Evolutionary conservation across 1,140 invertebrate genomes (phyloP).

Genomic region (Berghia stephanieae): DNA sequence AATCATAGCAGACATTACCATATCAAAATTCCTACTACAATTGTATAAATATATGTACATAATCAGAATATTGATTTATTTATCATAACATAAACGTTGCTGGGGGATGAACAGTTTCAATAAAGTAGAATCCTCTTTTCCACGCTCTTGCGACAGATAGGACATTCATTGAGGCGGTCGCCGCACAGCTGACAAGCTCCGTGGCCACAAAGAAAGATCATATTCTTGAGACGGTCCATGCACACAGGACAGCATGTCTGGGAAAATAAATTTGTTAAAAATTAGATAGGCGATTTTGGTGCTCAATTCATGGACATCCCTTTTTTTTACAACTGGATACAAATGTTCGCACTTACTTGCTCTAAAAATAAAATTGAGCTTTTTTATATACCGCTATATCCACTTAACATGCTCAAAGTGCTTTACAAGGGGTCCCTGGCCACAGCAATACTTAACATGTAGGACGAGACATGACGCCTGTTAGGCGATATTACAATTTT

Average conservation of each 20-base stretch:
- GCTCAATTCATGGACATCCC: too few relatives aligned
- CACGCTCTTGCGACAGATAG: slow-evolving; percentile 94
- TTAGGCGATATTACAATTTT: too few relatives aligned
- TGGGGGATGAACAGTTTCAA: slow-evolving; percentile 62
- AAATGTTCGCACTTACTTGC: too few relatives aligned
- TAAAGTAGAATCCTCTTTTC: slow-evolving; percentile 95
- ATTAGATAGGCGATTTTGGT: too few relatives aligned
- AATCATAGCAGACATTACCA: not conserved
- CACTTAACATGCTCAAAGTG: too few relatives aligned
- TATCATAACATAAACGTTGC: not conserved
- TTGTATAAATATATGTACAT: not conserved
- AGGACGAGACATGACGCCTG: too few relatives aligned
- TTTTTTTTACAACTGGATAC: too few relatives aligned
- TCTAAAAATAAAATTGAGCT: too few relatives aligned
- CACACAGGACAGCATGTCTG: slow-evolving; percentile 98
- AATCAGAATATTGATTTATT: not conserved
- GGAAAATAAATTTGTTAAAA: slow-evolving; percentile 35
- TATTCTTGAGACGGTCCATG: slow-evolving; percentile 95
- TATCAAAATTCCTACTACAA: not conserved
- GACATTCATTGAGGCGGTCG: slow-evolving; percentile 95
- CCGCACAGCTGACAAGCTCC: slow-evolving; percentile 98
- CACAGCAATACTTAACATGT: too few relatives aligned
- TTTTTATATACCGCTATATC: too few relatives aligned
- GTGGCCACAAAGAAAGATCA: slow-evolving; percentile 98
- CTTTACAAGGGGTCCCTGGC: too few relatives aligned